phyloP scores from a whole-genome alignment of 1,140 invertebrate genomes.

The Pseudobourletiella spinata region DNA sequence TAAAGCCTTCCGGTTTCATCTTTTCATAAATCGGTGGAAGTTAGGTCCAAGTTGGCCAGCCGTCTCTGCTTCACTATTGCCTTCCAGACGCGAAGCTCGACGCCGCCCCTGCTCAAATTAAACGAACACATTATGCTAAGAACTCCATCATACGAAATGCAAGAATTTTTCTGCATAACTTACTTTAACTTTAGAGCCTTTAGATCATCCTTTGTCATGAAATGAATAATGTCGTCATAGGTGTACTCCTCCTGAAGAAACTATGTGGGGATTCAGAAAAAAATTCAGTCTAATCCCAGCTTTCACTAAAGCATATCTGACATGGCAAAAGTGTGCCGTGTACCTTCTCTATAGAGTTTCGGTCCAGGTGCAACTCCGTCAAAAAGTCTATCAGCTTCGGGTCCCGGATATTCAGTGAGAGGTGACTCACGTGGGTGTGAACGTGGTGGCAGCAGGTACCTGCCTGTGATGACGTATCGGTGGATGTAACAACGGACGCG shows the following conservation, averaged over 20 bases:
- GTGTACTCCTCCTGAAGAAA: slow-evolving; percentile 67
- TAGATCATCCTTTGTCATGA: slow-evolving; percentile 66
- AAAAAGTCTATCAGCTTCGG: slow-evolving; percentile 50
- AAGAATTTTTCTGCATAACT: slow-evolving; percentile 29
- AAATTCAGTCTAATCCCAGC: neutral
- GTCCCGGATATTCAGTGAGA: slow-evolving; percentile 29
- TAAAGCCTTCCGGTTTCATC: no score
- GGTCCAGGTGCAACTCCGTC: slow-evolving; percentile 48
- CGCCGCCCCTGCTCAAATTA: slow-evolving; percentile 45
- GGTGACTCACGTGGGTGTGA: neutral
- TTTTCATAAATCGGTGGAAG: no score
- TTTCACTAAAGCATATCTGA: neutral
- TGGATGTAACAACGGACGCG: slow-evolving; percentile 1
- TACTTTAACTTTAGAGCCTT: slow-evolving; percentile 60
- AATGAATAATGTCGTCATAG: slow-evolving; percentile 63
- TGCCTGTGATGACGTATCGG: neutral
- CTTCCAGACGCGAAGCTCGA: slow-evolving; percentile 52
- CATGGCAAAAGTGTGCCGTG: neutral
- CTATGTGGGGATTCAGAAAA: slow-evolving; percentile 41
- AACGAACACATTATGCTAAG: neutral
- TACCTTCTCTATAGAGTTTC: slow-evolving; percentile 49
- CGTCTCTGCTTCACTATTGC: slow-evolving; percentile 44
- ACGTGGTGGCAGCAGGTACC: slow-evolving; percentile 19
- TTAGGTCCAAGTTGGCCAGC: slow-evolving; percentile 18
- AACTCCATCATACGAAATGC: neutral